Evolutionary conservation across 2,888 invertebrate genomes (phyloP), one percentile per base, ranked within the genome.

Genomic region (Troides helena): DNA sequence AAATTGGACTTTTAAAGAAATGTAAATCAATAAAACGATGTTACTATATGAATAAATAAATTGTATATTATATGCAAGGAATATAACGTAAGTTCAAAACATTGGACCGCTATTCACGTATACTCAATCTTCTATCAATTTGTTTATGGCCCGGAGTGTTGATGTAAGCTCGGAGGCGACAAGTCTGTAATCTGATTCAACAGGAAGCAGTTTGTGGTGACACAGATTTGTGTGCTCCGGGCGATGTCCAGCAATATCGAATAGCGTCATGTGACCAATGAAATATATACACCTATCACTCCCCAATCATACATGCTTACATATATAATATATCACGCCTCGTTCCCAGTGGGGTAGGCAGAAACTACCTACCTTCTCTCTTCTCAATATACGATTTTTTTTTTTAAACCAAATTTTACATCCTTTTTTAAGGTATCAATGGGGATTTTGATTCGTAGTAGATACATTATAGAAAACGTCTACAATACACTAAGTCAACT

Each of bases 201-300:
- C 61, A 57, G 43, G 62, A 67, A 67, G 67, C 62, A 62, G 62
- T 67, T 67, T 67, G 67, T 67, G 67, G 67, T 61, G 67, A 62
- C 62, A 62, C 67, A 62, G 57, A 62, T 62, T 67, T 62, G 62
- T 60, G 43, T 43, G 57, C 67, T 46, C 43, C 57, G 17, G 62
- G 62, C 56, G 17, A 62, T 61, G 67, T 62, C 57, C 62, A 62
- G 62, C 43, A 67, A 67, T 67, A 67, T 67, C 62, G 62, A n/a
- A 39, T 62, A 62, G 18, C 39, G 62, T 66, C 62, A 61, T 57
- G 36, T 61, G 62, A 53, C 43, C 67, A 67, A 50, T 62, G n/a
- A 57, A 67, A 67, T 43, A 62, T 57, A 62, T 43, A 62, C 25
- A 25, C 62, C 43, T 62, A 67, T 67, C 43, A 25, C 1, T 39